Evolutionary conservation across 2,797 vertebrate genomes (phyloP), one percentile per base, ranked within the genome.

Genomic region (Toxotes lorentzi): DNA sequence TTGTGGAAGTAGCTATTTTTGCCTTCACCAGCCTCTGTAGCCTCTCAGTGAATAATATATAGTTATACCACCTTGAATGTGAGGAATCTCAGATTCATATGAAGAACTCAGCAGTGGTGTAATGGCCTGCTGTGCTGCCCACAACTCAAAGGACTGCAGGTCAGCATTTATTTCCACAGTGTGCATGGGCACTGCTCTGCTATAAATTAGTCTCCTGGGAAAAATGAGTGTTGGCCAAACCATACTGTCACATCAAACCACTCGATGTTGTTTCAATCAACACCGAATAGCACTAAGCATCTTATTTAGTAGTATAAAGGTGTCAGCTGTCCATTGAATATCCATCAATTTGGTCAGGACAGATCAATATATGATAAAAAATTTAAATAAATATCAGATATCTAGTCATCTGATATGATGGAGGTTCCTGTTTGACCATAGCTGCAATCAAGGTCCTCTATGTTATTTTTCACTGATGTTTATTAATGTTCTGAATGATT

Each of bases 291-390:
- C 34, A 61, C n/a, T 30, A 43, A 62, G 4, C 12, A 8, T 62
- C 58, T 38, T 30, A 62, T 73, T 77, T 21, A 51, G 16, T 16
- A 24, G 32, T 21, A 16, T 2, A 17, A 66, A 76, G 77, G 73
- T 83, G 81, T 82, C 62, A 65, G 10, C 51, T 81, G 59, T 62
- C 67, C 32, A 32, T 48, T 45, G 12, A 66, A 21, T 58, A 23
- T 38, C 38, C 27, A 70, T 57, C 76, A 68, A 70, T 73, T 59
- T 81, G 30, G 60, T 62, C 11, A 6, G 61, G 21, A 5, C 30
- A 1, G 38, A 84, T 86, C 81, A 70, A 85, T 84, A 81, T 5
- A 17, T 76, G 54, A 79, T 91, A 84, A 79, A 88, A 81, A 73
- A 86, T 86, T 90, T 47, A 79, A 61, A 75, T 38, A 63, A 50